Conservation (phyloP, 2,888 invertebrate species). For the Hemicrepidius hirtus region DNA sequence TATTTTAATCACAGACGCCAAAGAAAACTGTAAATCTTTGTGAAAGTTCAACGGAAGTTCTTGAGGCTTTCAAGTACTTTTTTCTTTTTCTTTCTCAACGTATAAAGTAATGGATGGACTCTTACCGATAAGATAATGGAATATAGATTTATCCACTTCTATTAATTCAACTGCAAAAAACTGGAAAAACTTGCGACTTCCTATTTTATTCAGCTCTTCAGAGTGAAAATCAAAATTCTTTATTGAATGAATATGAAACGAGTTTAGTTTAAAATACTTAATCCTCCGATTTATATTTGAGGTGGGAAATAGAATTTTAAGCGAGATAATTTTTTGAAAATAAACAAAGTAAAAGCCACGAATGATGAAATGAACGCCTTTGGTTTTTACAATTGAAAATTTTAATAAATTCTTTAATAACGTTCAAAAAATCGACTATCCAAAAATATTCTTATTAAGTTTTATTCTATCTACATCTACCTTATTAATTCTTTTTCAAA, state of each 20-base stretch:
- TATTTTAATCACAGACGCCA: constrained; percentile 26
- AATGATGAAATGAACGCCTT: not conserved
- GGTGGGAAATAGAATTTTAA: constrained; percentile 5
- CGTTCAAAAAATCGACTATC: constrained; percentile 3
- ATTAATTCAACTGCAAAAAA: constrained; percentile 44
- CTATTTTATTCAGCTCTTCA: constrained; percentile 7
- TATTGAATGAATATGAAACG: constrained; percentile 10
- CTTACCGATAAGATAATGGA: constrained; percentile 49
- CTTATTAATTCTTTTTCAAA: constrained; percentile 44
- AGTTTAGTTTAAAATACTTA: not conserved
- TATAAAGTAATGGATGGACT: constrained; percentile 43
- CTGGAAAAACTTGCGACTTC: constrained; percentile 35
- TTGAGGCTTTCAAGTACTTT: constrained; percentile 40
- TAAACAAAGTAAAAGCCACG: constrained; percentile 3
- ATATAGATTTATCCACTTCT: constrained; percentile 48
- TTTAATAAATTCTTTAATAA: constrained; percentile 33
- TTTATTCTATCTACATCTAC: constrained; percentile 35
- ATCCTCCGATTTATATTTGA: constrained; percentile 6
- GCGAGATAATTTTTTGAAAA: constrained; percentile 6
- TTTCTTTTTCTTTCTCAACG: constrained; percentile 39
- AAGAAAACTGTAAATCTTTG: constrained; percentile 36
- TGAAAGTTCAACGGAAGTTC: constrained; percentile 37
- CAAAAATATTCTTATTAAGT: constrained; percentile 14
- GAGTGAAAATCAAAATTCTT: constrained; percentile 1
- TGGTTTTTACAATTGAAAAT: constrained; percentile 15